Evolutionary conservation across 2,797 vertebrate species (phyloP).

Genomic region (Bryconaethiops microstoma): DNA sequence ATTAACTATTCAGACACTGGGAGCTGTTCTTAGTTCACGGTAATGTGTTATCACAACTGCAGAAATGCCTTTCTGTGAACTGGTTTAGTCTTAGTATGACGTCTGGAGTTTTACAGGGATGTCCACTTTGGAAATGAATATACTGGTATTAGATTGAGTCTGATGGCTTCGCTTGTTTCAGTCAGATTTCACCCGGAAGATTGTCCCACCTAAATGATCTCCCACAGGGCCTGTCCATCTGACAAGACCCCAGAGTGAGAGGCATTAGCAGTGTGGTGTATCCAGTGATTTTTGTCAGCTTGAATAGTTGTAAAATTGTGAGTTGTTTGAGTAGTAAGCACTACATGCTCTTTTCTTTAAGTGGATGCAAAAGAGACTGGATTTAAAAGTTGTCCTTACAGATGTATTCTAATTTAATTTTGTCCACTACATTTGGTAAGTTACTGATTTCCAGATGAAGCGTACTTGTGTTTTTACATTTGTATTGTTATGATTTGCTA

Average conservation of each 20-base stretch:
- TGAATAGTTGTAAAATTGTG: no score
- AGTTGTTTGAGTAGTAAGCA: no score
- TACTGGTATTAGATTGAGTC: not conserved
- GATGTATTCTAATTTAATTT: not conserved
- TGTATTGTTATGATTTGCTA: not conserved
- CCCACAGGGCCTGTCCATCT: no score
- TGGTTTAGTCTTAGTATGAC: not conserved
- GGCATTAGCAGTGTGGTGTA: no score
- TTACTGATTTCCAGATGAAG: not conserved
- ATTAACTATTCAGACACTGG: not conserved
- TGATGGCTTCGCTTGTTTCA: not conserved
- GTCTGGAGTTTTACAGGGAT: not conserved
- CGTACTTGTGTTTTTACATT: not conserved
- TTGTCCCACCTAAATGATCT: no score
- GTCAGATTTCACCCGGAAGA: not conserved
- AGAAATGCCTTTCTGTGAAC: conserved; percentile 9
- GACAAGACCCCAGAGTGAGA: no score
- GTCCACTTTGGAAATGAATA: not conserved
- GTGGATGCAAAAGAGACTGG: no score
- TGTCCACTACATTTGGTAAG: not conserved
- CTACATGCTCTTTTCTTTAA: no score
- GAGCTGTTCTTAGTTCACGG: not conserved
- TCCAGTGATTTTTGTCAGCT: no score
- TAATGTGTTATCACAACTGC: not conserved
- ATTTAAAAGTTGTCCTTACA: not conserved